Conservation (phyloP, 2,888 invertebrate genomes). For the Yponomeuta sedellus region DNA sequence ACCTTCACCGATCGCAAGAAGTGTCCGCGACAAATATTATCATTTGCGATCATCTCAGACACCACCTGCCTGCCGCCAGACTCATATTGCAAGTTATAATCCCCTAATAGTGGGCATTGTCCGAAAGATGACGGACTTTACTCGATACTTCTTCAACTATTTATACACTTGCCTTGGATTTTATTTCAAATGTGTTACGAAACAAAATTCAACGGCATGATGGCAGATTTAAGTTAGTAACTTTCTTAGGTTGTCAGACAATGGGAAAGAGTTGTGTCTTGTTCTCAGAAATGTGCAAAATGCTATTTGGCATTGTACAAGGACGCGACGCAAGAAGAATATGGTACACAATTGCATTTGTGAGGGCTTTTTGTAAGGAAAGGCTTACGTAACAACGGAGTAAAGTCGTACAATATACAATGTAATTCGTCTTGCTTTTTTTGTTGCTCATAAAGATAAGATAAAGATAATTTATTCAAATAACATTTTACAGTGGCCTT, state of each 20-base stretch:
- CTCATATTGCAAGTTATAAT: slow-evolving; percentile 15
- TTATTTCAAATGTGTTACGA: neutral
- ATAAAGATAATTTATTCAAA: no score
- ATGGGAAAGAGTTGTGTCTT: slow-evolving; percentile 11
- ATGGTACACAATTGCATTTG: neutral
- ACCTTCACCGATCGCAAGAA: no score
- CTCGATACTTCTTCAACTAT: neutral
- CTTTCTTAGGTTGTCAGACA: neutral
- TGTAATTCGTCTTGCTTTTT: no score
- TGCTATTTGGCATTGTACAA: slow-evolving; percentile 2
- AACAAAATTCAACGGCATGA: neutral
- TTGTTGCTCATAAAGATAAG: neutral
- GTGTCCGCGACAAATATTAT: slow-evolving; percentile 9
- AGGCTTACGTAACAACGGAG: neutral
- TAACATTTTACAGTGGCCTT: no score
- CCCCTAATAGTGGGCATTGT: slow-evolving; percentile 14
- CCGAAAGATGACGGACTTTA: slow-evolving; percentile 12
- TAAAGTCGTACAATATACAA: neutral
- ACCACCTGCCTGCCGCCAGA: slow-evolving; percentile 4
- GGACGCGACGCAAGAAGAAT: neutral
- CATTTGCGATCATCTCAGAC: neutral
- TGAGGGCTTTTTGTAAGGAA: neutral
- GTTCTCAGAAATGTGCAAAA: neutral
- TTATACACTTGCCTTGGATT: neutral
- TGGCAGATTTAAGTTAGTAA: neutral